phyloP scores from a whole-genome alignment of 2,888 invertebrate species.

The Petrolisthes cinctipes region DNA sequence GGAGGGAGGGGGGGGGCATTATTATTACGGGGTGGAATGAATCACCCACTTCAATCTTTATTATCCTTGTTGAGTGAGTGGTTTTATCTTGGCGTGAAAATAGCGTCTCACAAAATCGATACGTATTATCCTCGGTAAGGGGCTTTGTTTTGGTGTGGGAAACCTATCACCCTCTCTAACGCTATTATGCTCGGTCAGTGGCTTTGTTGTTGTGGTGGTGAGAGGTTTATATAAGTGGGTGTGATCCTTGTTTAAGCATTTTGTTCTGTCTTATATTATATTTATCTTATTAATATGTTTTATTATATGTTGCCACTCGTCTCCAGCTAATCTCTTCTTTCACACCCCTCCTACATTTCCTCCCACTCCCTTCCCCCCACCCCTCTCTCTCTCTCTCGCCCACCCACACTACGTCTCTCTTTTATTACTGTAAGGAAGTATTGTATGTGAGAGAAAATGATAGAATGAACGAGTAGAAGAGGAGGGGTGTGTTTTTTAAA shows the following conservation, averaged over 20 bases:
- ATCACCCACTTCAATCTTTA: too few species aligned
- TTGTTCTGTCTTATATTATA: background rate
- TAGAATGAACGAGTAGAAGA: background rate
- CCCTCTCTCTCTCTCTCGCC: background rate
- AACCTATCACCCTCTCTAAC: background rate
- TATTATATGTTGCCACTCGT: background rate
- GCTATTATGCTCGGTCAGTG: constrained; percentile 12
- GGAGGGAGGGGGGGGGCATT: too few species aligned
- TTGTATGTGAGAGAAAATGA: constrained; percentile 1
- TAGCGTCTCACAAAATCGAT: background rate
- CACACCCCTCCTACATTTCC: background rate
- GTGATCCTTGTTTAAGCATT: background rate
- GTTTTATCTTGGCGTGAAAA: too few species aligned
- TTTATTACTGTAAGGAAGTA: background rate
- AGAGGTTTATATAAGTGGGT: background rate
- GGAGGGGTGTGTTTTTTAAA: background rate
- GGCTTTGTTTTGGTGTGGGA: constrained; percentile 6
- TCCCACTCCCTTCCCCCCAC: background rate
- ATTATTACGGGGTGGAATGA: too few species aligned
- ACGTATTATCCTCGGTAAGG: constrained; percentile 18
- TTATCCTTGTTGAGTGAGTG: too few species aligned
- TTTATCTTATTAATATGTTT: background rate
- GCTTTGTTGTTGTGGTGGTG: constrained; percentile 5
- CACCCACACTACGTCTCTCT: background rate
- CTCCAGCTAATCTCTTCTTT: background rate